phyloP scores from a whole-genome alignment of 2,888 invertebrate genomes.

The Trissoscelio sp. region DNA sequence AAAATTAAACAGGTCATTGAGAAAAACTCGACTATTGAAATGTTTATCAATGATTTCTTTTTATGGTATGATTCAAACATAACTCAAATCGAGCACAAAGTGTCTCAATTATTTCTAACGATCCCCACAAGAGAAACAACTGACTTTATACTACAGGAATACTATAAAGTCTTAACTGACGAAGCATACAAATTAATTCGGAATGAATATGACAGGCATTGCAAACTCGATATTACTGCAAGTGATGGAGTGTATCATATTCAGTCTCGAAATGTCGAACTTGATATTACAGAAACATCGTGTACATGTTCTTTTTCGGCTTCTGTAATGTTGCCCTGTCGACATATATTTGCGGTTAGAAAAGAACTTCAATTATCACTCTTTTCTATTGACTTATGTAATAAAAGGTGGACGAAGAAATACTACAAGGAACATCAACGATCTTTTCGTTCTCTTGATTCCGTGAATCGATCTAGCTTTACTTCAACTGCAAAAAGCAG shows the following conservation, averaged over 20 bases:
- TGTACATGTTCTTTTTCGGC: slow-evolving; percentile 43
- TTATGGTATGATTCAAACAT: too few species aligned
- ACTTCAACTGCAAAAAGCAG: not conserved
- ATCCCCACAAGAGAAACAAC: too few species aligned
- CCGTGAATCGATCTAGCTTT: too few species aligned
- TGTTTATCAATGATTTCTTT: too few species aligned
- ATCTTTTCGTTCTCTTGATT: slow-evolving; percentile 17
- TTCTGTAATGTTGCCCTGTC: slow-evolving; percentile 43
- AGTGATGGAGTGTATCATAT: not conserved
- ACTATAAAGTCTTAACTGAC: too few species aligned
- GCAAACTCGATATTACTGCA: not conserved
- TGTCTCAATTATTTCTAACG: too few species aligned
- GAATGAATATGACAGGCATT: slow-evolving; percentile 15
- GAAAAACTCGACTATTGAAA: too few species aligned
- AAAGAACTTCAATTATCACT: slow-evolving; percentile 10
- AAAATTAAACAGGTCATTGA: slow-evolving; percentile 2
- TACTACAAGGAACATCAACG: slow-evolving; percentile 50
- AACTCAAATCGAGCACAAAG: too few species aligned
- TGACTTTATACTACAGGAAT: too few species aligned
- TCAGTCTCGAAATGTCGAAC: not conserved
- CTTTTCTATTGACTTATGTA: slow-evolving; percentile 22
- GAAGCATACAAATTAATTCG: not conserved
- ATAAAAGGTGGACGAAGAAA: slow-evolving; percentile 50
- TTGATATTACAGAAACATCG: slow-evolving; percentile 9
- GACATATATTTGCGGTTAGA: slow-evolving; percentile 56